phyloP scores from a whole-genome alignment of 2,888 invertebrate genomes.

The Aphidoletes aphidimyza region DNA sequence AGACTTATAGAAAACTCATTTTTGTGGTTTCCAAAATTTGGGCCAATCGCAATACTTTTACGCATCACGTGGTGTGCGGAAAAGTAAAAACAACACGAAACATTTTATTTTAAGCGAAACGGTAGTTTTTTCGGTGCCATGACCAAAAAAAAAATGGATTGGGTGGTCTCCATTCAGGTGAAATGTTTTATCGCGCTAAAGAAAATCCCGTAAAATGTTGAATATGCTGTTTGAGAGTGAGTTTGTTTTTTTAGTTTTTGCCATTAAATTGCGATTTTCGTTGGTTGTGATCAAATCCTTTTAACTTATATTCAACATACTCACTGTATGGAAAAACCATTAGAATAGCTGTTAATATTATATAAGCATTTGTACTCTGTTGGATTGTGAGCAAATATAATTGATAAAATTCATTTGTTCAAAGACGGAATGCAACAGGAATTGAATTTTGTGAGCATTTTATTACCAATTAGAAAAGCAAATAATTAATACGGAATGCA shows the following conservation, averaged over 20 bases:
- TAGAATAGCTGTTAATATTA: no score
- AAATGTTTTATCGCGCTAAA: constrained; percentile 19
- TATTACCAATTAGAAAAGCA: no score
- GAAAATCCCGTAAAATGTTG: neutral
- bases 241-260: neutral
- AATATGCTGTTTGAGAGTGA: constrained; percentile 2
- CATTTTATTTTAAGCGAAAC: neutral
- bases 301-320: neutral
- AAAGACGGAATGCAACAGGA: no score
- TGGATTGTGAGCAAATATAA: no score
- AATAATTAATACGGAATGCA: no score
- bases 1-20: no score
- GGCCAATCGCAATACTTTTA: no score
- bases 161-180: neutral
- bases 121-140: neutral
- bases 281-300: neutral
- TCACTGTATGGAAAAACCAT: constrained; percentile 17
- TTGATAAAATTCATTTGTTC: no score
- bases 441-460: no score
- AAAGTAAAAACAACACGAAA: constrained; percentile 23
- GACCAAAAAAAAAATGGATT: neutral
- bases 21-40: no score
- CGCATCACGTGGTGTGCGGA: no score
- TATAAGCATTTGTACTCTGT: no score
- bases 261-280: neutral